Evolutionary conservation across 2,113 vertebrate species (phyloP).

Genomic region (Manacus vitellinus): DNA sequence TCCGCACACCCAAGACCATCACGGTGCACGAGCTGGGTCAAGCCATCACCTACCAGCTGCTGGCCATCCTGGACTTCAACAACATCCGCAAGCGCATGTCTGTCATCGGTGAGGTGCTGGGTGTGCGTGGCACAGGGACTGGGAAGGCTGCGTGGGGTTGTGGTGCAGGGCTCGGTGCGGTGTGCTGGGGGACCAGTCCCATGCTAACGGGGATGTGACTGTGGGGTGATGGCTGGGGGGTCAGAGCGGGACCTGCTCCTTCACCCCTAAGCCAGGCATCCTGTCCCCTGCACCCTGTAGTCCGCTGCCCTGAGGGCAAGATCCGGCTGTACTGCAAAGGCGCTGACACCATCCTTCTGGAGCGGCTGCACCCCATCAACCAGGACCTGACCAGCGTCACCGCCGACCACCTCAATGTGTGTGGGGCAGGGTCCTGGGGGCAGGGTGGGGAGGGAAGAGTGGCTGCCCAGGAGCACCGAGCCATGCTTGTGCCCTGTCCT

Average conservation of each 20-base stretch:
- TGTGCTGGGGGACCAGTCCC: neutral
- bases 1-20: conserved; percentile 87
- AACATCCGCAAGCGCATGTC: conserved; percentile 95
- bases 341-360: conserved; percentile 89
- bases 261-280: neutral
- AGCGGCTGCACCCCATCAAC: conserved; percentile 81
- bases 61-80: conserved; percentile 95
- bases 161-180: fast-evolving
- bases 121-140: fast-evolving
- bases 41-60: conserved; percentile 86
- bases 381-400: conserved; percentile 84
- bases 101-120: conserved; percentile 81
- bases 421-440: neutral
- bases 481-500: neutral
- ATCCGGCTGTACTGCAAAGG: conserved; percentile 96
- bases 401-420: conserved; percentile 90
- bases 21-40: conserved; percentile 86
- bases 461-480: fast-evolving
- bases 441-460: too few species aligned
- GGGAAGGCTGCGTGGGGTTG: fast-evolving
- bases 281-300: conserved; percentile 36
- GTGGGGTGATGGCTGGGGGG: neutral
- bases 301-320: conserved; percentile 87
- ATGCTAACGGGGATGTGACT: fast-evolving
- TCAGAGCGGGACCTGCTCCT: neutral